Conservation (phyloP, 2,113 vertebrate genomes). For the Laticauda laticaudata region DNA sequence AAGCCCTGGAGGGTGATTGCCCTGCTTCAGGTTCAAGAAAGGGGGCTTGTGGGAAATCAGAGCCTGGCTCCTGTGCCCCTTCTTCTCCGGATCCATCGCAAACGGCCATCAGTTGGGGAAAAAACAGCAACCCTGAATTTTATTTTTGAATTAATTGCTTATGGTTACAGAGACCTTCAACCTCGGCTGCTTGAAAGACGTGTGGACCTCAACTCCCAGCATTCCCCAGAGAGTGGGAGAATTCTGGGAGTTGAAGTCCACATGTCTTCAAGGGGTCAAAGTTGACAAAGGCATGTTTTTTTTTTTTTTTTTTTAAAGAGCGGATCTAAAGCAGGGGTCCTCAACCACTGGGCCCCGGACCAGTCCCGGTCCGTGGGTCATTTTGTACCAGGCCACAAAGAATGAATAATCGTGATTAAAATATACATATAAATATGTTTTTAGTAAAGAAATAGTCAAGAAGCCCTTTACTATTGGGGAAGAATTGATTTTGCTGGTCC, state of each 20-base stretch:
- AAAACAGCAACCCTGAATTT: background rate
- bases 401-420: too few species aligned
- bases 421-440: too few species aligned
- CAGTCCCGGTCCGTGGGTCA: too few species aligned
- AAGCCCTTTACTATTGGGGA: too few species aligned
- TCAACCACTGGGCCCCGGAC: too few species aligned
- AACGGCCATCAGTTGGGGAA: too few species aligned
- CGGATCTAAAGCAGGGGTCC: background rate
- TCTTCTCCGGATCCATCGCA: background rate
- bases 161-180: background rate
- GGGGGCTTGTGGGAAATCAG: background rate
- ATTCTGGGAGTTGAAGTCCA: background rate
- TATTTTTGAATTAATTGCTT: background rate
- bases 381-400: too few species aligned
- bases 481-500: too few species aligned
- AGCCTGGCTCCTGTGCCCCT: accelerated
- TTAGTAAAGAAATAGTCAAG: too few species aligned
- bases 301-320: background rate
- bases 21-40: conserved; percentile 18
- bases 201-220: background rate
- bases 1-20: conserved; percentile 49
- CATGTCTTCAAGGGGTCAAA: background rate
- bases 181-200: background rate
- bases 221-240: background rate
- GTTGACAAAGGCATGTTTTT: background rate